Base-by-base conservation (phyloP, 2,113 vertebrate species). In the Meriones unguiculatus region DNA sequence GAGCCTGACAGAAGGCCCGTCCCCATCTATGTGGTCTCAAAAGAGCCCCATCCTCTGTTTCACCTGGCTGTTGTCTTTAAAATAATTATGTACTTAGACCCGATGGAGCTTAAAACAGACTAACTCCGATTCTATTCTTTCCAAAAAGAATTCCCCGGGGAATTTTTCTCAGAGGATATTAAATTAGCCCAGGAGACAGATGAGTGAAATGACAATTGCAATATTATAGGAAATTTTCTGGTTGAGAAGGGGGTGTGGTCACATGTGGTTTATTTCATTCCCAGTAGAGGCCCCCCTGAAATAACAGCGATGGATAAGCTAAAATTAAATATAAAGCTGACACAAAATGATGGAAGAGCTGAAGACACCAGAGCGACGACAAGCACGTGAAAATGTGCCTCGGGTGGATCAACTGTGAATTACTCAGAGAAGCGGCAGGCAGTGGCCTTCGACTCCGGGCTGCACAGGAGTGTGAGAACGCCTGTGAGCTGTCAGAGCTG, bases 101-200 rank as follows among this genome's bases (percentile, higher is more conserved):
- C 4, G 80, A 8, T 62, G 54, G 35, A 46, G 50, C 14, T 73
- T 86, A 81, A 28, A 32, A 41, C n/a, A 32, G 41, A 50, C 18
- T 84, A 80, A 72, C 20, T 73, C 62, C 91, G 35, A 78, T 22
- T 62, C 54, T 54, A 67, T 38, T n/a, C 50, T 32, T 57, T 78
- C 52, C 14, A 80, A 30, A 85, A 65, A 65, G 32, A 22, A 86
- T 41, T 41, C 20, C n/a, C 9, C 3, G 7, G n/a, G 64, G 20
- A 0, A 41, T 8, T 86, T 92, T 54, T 89, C 12, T 90, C 62
- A 69, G 24, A 24, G 15, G 24, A 89, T 90, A 70, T 72, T 87
- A 97, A 67, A 87, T 86, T 94, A 90, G n/a, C 35, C 41, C 67
- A 94, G 54, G 24, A 95, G 41, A 72, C 4, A 82, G 30, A 69